Evolutionary conservation across 2,113 vertebrate genomes (phyloP).

Genomic region (Crotalus viridis): DNA sequence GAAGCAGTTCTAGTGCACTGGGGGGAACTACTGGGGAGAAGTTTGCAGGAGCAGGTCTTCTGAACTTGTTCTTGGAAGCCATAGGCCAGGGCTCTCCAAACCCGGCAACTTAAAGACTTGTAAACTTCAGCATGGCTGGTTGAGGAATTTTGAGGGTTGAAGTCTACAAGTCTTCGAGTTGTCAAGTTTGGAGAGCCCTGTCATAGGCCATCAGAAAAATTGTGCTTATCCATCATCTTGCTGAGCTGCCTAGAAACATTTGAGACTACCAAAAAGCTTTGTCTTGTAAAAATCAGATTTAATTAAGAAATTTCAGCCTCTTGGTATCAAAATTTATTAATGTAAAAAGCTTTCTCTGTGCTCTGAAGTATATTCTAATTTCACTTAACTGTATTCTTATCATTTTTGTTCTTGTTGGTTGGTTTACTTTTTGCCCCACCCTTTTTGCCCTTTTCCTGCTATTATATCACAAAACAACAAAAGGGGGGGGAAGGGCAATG

Average conservation of each 20-base stretch:
- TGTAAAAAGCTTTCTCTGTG: background rate
- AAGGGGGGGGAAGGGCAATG: background rate
- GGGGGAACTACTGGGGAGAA: background rate
- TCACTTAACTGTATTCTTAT: background rate
- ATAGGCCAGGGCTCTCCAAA: background rate
- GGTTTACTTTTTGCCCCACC: background rate
- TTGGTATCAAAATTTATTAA: background rate
- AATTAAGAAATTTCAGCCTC: background rate
- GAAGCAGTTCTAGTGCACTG: background rate
- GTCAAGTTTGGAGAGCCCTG: background rate
- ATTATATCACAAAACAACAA: slow-evolving; percentile 14
- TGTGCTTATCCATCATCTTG: background rate
- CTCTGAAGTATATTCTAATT: background rate
- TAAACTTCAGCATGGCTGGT: background rate
- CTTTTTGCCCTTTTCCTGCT: background rate
- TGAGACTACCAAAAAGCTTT: background rate
- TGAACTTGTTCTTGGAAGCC: background rate
- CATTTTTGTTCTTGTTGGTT: background rate
- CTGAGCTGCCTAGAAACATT: background rate
- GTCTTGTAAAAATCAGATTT: accelerated
- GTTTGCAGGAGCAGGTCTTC: background rate
- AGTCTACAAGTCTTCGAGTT: background rate
- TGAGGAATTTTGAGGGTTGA: background rate
- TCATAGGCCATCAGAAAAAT: background rate
- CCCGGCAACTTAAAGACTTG: background rate